Conservation (phyloP, 2,797 vertebrate genomes). For the Mallotus villosus region DNA sequence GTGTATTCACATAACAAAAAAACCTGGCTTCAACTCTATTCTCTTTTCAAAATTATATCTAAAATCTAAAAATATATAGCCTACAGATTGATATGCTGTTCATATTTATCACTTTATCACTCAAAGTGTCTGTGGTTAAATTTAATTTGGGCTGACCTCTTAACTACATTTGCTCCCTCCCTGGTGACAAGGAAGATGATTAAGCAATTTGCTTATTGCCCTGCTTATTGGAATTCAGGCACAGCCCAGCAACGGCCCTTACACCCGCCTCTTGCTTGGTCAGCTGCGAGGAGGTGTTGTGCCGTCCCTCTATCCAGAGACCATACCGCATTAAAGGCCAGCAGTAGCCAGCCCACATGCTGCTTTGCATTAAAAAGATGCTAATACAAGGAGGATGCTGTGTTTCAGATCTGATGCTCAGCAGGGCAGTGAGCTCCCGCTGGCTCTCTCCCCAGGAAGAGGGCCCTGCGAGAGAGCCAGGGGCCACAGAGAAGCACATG, state of each 20-base stretch:
- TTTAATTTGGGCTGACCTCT: conserved; percentile 66
- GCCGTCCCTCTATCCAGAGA: conserved; percentile 59
- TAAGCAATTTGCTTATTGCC: conserved; percentile 67
- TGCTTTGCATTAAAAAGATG: conserved; percentile 75
- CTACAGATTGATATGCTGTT: conserved; percentile 54
- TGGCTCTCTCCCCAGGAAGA: conserved; percentile 67
- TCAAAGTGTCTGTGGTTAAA: conserved; percentile 58
- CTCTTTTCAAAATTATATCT: too few species aligned
- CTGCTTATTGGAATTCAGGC: conserved; percentile 64
- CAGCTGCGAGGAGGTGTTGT: conserved; percentile 70
- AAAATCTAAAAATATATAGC: background rate
- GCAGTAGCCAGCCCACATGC: conserved; percentile 66
- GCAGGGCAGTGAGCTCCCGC: conserved; percentile 64
- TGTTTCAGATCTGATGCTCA: conserved; percentile 70
- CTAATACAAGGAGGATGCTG: conserved; percentile 65
- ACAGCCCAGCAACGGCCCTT: conserved; percentile 20
- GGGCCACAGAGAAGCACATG: conserved; percentile 74
- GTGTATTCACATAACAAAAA: conserved; percentile 29
- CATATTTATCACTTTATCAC: conserved; percentile 52
- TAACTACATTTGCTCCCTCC: conserved; percentile 56
- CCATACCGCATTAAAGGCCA: conserved; percentile 57
- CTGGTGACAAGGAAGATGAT: conserved; percentile 58
- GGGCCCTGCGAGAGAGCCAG: conserved; percentile 71
- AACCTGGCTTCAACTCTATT: background rate
- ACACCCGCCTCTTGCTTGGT: conserved; percentile 66